phyloP scores from a whole-genome alignment of 2,113 vertebrate genomes.

The Dasyprocta punctata region DNA sequence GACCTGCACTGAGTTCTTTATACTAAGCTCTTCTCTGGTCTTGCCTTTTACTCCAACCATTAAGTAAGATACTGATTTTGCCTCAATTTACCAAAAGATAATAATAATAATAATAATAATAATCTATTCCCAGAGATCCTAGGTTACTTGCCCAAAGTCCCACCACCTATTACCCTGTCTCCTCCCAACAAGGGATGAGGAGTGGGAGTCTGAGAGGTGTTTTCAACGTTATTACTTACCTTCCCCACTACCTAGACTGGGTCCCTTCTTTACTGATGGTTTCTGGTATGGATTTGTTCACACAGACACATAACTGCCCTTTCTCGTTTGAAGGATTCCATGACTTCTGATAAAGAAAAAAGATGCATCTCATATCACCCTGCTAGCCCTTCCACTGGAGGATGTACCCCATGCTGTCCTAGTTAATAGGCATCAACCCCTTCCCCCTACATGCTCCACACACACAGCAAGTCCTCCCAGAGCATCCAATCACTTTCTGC shows the following conservation, averaged over 20 bases:
- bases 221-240: neutral
- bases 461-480: neutral
- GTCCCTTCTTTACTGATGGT: neutral
- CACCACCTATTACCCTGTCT: neutral
- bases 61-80: neutral
- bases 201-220: rapidly evolving
- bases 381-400: neutral
- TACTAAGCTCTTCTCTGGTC: neutral
- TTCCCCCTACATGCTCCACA: neutral
- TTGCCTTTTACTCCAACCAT: neutral
- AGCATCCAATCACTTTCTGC: neutral
- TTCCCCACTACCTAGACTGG: neutral
- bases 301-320: neutral
- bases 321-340: neutral
- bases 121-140: neutral
- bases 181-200: neutral
- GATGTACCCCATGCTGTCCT: neutral
- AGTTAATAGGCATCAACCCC: neutral
- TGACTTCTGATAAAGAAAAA: neutral
- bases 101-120: neutral
- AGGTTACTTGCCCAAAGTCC: neutral
- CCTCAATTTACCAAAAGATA: neutral
- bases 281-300: neutral
- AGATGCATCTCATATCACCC: neutral
- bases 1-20: neutral